Evolutionary conservation across 2,888 invertebrate genomes (phyloP).

Genomic region (Phytoseiulus persimilis): DNA sequence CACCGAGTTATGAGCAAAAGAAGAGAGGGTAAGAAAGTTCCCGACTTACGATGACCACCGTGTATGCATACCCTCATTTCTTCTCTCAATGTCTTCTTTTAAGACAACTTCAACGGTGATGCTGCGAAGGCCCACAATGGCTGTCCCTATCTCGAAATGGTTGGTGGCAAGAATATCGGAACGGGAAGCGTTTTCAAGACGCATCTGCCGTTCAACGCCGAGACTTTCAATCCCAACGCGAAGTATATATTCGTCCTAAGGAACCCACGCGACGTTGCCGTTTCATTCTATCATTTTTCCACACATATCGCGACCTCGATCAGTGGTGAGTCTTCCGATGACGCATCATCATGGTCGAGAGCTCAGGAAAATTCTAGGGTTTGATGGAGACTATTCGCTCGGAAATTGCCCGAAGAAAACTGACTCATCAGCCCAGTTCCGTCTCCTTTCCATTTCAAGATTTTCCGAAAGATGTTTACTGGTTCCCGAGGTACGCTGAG

Average conservation of each 20-base stretch:
- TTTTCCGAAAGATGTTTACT: background rate
- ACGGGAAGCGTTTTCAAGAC: background rate
- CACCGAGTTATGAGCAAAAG: no score
- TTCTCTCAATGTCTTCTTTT: background rate
- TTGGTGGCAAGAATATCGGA: background rate
- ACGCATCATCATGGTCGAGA: background rate
- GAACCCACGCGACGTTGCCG: background rate
- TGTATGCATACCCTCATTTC: no score
- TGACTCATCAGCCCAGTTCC: no score
- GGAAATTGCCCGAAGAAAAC: no score
- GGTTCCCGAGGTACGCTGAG: background rate
- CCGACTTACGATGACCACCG: no score
- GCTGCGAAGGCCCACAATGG: background rate
- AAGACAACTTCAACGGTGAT: background rate
- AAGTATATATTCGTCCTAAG: background rate
- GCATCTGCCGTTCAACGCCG: conserved; percentile 8
- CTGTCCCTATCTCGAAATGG: background rate
- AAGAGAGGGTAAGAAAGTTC: no score
- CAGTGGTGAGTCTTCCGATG: background rate
- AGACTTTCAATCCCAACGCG: conserved; percentile 8
- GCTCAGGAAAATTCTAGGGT: no score
- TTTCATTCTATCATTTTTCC: conserved; percentile 10
- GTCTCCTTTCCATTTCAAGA: background rate
- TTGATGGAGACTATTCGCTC: no score
- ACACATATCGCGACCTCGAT: background rate